Conservation (phyloP, 2,113 vertebrate genomes). For the human region GRCh38 chr1:159153501-159154000, state of each 20-base stretch:
- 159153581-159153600: not conserved
- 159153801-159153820: not conserved
- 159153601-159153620: not conserved
- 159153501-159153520: not conserved
- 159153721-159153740: not conserved
- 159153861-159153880: not conserved
- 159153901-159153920: not conserved
- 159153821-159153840: not conserved
- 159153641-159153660: not conserved
- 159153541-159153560: not conserved
- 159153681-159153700: not conserved
- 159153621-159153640: not conserved
- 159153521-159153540: not conserved
- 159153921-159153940: not conserved
- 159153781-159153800: not conserved
- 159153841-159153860: conserved; percentile 24
- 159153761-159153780: not conserved
- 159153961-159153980: not conserved
- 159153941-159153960: not conserved
- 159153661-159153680: not conserved
- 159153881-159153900: not conserved
- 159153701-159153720: not conserved
- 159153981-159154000: not conserved
- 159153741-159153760: not conserved
- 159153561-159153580: not conserved